Base-by-base conservation (phyloP, 2,113 vertebrate species). In the Dasyurus viverrinus region DNA sequence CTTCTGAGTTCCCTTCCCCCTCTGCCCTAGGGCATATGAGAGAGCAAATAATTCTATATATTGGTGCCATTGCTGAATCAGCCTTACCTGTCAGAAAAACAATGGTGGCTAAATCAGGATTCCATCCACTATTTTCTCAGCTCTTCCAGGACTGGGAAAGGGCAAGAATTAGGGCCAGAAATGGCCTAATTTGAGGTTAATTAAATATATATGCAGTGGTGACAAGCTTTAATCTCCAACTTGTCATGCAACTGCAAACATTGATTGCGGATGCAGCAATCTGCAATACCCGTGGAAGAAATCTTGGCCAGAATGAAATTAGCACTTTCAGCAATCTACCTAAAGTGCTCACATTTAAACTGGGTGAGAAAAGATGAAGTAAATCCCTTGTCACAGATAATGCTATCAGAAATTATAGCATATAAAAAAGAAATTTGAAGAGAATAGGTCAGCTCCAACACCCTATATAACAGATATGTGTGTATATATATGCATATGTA, bases 181-280 rank as follows among this genome's bases (percentile, higher is more conserved):
- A 94, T 53, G 92, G 92, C 93, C 97, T 97, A 97, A 97, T 97
- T 96, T 96, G 95, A 96, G 94, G 98, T 98, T 98, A 98, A 98
- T 98, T 98, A 97, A 98, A 98, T 97, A 95, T 92, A 97, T 92
- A 89, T 96, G 97, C 54, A 97, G 93, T 93, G 94, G 97, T 97
- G 97, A 97, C 96, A 98, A 98, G 97, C 95, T 97, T 98, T 98
- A 98, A 98, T 98, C 97, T 98, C 47, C 16, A 96, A 54, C 96
- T 98, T 98, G 97, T 98, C 97, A 68, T 89, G 94, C 98, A 95
- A 98, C 19, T 95, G 94, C 93, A 94, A 98, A 98, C 95, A 98
- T 90, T 96, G 96, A 96, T 97, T 95, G 89, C 92, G 98, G 95
- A 93, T 97, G 91, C 94, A 94, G 95, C 93, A 96, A 97, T 96